Evolutionary conservation across 2,797 vertebrate genomes (phyloP).

Genomic region (Iguana delicatissima): DNA sequence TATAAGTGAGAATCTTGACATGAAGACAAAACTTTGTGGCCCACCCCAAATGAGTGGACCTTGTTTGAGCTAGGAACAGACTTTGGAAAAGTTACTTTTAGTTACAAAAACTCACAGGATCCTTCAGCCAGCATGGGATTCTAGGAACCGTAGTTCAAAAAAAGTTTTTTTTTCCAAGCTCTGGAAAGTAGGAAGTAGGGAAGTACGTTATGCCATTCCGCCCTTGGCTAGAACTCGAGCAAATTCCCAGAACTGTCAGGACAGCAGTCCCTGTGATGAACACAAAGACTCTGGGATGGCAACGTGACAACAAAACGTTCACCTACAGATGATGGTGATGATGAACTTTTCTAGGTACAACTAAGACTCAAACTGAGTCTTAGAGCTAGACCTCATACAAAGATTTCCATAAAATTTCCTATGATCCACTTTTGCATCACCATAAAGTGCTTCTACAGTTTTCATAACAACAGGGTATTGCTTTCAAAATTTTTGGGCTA

Average conservation of each 20-base stretch:
- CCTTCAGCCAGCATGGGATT: too few relatives aligned
- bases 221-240: neutral
- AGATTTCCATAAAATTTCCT: neutral
- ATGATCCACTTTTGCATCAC: neutral
- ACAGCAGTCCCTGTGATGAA: neutral
- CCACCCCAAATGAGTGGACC: neutral
- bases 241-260: neutral
- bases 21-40: neutral
- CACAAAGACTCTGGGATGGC: neutral
- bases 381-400: neutral
- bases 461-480: neutral
- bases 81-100: too few relatives aligned
- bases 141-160: too few relatives aligned
- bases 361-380: neutral
- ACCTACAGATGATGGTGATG: neutral
- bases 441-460: too few relatives aligned
- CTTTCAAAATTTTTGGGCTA: neutral
- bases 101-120: too few relatives aligned
- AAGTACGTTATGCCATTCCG: neutral
- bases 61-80: neutral
- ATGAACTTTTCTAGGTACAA: neutral
- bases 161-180: too few relatives aligned
- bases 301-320: neutral
- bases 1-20: neutral
- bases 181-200: neutral